Percentiles rank a stretch among this genome's conserved stretches.
Conservation (phyloP, 2,113 vertebrate species). For the Ceratotherium simum region DNA sequence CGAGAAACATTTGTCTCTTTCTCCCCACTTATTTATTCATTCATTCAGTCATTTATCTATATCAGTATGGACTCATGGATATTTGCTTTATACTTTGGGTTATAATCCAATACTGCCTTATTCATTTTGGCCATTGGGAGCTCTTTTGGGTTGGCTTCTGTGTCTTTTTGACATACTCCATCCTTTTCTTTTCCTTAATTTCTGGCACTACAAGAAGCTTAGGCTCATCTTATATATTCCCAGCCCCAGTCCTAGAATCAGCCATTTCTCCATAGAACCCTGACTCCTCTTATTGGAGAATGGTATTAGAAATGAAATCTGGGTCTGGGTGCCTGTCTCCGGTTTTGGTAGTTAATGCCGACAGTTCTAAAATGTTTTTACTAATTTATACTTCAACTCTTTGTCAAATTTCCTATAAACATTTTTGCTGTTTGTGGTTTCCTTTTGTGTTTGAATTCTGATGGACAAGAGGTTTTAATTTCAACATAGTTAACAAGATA, state of each 20-base stretch:
- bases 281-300: neutral
- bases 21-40: neutral
- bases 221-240: neutral
- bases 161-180: neutral
- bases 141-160: neutral
- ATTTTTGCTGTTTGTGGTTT: neutral
- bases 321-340: neutral
- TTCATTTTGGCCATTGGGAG: neutral
- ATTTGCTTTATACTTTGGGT: neutral
- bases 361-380: neutral
- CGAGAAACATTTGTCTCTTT: neutral
- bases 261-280: neutral
- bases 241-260: neutral
- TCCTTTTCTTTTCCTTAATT: neutral
- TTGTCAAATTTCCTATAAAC: neutral
- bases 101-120: neutral
- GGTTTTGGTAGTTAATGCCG: neutral
- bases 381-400: neutral
- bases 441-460: neutral
- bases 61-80: neutral
- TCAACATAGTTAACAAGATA: neutral
- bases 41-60: neutral
- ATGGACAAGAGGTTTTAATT: conserved; percentile 1
- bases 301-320: neutral
- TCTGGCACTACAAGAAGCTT: neutral